These are phyloP conservation scores for Eriosoma lanigerum DNA, from an alignment of 1,140 invertebrate genomes.

Conservation along the genomic window DNA sequence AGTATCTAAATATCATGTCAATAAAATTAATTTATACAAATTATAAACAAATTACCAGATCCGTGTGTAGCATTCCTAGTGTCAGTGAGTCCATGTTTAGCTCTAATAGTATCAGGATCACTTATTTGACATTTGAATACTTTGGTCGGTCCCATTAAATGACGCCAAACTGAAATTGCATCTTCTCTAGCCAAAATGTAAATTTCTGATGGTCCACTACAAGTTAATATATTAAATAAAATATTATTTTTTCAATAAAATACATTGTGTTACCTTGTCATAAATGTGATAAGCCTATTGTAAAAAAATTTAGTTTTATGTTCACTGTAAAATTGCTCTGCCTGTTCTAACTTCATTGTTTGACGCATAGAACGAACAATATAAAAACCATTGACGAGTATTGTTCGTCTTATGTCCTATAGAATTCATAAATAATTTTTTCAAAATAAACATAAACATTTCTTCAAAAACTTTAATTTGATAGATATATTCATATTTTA, in stretches of 20 bases:
- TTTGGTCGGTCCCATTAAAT: conserved; percentile 86
- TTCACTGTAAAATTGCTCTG: conserved; percentile 78
- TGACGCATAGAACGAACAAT: conserved; percentile 71
- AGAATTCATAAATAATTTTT: neutral
- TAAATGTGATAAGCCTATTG: conserved; percentile 81
- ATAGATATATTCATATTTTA: too few relatives aligned
- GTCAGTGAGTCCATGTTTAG: conserved; percentile 82
- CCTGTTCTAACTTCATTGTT: conserved; percentile 65
- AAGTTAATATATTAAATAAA: conserved; percentile 50
- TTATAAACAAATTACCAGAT: conserved; percentile 66
- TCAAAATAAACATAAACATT: too few relatives aligned
- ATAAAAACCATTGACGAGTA: conserved; percentile 73
- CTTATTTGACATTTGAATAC: conserved; percentile 76
- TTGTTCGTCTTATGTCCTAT: conserved; percentile 68
- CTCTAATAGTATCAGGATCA: conserved; percentile 75
- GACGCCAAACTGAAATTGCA: conserved; percentile 78
- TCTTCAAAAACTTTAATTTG: too few relatives aligned
- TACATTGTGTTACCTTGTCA: conserved; percentile 70
- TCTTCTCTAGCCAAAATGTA: conserved; percentile 75
- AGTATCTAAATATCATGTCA: neutral
- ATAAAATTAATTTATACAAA: neutral
- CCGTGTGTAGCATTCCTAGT: conserved; percentile 91
- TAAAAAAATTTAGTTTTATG: conserved; percentile 86
- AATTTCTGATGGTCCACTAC: conserved; percentile 78
- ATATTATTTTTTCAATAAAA: neutral